phyloP scores from a whole-genome alignment of 2,113 vertebrate genomes.

The Ivindomyrus marchei region DNA sequence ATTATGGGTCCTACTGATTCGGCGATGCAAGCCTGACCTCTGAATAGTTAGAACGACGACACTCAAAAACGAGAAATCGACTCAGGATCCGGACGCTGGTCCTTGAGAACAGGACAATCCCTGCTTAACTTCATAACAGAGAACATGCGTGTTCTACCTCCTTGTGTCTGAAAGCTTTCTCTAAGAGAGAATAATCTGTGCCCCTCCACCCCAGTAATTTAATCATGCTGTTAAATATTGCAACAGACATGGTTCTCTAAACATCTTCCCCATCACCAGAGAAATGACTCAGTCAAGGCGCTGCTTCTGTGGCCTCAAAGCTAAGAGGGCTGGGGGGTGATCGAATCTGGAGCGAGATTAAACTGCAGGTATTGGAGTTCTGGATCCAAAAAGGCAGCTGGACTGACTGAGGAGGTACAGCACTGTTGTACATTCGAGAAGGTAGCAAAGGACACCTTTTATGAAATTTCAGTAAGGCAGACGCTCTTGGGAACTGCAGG shows the following conservation, averaged over 20 bases:
- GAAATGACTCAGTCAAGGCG: background rate
- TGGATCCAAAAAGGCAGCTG: background rate
- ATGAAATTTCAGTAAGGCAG: background rate
- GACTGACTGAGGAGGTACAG: background rate
- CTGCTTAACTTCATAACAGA: background rate
- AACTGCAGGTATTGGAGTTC: background rate
- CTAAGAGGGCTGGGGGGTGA: background rate
- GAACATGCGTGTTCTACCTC: conserved; percentile 15
- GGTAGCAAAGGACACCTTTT: background rate
- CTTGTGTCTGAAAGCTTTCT: conserved; percentile 30
- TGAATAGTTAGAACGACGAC: conserved; percentile 24
- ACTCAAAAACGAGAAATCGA: background rate
- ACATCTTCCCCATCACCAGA: conserved; percentile 25
- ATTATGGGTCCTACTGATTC: conserved; percentile 12
- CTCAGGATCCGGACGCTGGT: background rate
- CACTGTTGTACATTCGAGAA: background rate
- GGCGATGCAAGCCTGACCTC: conserved; percentile 6
- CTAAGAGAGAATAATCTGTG: conserved; percentile 25
- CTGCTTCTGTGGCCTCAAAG: background rate
- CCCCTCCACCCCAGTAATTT: conserved; percentile 47
- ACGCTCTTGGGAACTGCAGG: background rate
- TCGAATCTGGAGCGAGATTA: background rate
- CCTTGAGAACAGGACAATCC: background rate
- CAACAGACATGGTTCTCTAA: conserved; percentile 44
- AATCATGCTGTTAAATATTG: conserved; percentile 51